Evolutionary conservation across 2,113 vertebrate genomes (phyloP), one percentile per base, ranked within the genome.

Genomic region (Siphamia tubifer): DNA sequence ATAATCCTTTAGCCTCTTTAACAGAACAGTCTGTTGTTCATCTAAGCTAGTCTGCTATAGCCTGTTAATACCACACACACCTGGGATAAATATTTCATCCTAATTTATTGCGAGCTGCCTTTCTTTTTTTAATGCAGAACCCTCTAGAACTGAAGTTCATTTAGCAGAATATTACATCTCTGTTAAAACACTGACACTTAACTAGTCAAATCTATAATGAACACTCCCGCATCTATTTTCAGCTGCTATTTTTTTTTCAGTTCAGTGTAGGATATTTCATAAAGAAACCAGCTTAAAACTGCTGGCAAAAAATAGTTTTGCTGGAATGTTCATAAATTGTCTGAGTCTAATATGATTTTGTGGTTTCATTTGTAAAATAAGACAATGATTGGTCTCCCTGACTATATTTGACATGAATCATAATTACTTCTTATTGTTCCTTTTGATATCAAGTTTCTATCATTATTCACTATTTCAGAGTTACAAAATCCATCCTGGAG

Each of bases 71-170:
- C 62, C 34, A 68, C 67, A 70, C 34, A 68, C 71, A 77, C 66
- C 81, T 72, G 52, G 30, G 51, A 44, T 8, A 57, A 34, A 74
- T 78, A 72, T 62, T 60, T 79, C 58, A 72, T 23, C 13, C 19
- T 58, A 35, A 81, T 64, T 72, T 30, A 83, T 82, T 71, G 51
- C n/a, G 38, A 56, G 11, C 9, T 52, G 16, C 32, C 25, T 34
- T 56, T 40, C 30, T 16, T 15, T n/a, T 39, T 55, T 25, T 35
- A 4, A 44, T 42, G 20, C 28, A 25, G 21, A 48, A 32, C 5
- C 1, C 39, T 70, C 54, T n/a, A 21, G 12, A 55, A 3, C 8
- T 61, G 23, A 53, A 19, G 1, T 28, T 20, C 5, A 5, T 25
- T 39, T n/a, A 8, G 19, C 15, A 47, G 8, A 51, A 61, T 12